A percentile compares a stretch with the other conserved stretches of the same genome.
phyloP scores from a whole-genome alignment of 2,113 vertebrate genomes.

The Taxidea taxus region DNA sequence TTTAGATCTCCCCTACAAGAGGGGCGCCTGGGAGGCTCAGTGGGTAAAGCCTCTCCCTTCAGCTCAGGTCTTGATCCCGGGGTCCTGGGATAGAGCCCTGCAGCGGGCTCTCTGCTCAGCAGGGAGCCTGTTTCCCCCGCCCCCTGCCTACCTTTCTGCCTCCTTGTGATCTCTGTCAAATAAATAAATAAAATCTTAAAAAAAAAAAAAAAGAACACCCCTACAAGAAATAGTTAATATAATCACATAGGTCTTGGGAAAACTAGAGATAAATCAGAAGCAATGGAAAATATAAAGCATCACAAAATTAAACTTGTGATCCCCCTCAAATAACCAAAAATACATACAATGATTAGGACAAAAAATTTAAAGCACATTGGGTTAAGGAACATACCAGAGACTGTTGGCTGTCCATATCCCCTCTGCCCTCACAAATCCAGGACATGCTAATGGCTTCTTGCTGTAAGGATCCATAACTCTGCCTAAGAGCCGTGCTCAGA shows the following conservation, averaged over 20 bases:
- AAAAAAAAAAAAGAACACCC: too few relatives aligned
- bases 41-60: too few relatives aligned
- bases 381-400: not conserved
- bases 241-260: not conserved
- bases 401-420: not conserved
- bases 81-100: too few relatives aligned
- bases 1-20: not conserved
- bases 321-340: not conserved
- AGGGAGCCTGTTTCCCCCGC: too few relatives aligned
- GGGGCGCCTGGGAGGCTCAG: too few relatives aligned
- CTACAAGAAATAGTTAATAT: not conserved
- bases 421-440: not conserved
- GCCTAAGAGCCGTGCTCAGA: not conserved
- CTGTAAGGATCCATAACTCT: not conserved
- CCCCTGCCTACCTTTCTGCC: too few relatives aligned
- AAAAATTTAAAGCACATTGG: not conserved
- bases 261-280: constrained; percentile 11
- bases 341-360: not conserved
- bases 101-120: too few relatives aligned
- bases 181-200: too few relatives aligned
- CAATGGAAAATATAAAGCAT: not conserved
- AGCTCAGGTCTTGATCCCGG: too few relatives aligned
- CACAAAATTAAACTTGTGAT: not conserved
- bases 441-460: not conserved
- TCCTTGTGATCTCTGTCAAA: too few relatives aligned